A percentile compares a stretch with the other conserved stretches of the same genome.
Conservation (phyloP, 2,888 invertebrate genomes). For the Dioctria rufipes region DNA sequence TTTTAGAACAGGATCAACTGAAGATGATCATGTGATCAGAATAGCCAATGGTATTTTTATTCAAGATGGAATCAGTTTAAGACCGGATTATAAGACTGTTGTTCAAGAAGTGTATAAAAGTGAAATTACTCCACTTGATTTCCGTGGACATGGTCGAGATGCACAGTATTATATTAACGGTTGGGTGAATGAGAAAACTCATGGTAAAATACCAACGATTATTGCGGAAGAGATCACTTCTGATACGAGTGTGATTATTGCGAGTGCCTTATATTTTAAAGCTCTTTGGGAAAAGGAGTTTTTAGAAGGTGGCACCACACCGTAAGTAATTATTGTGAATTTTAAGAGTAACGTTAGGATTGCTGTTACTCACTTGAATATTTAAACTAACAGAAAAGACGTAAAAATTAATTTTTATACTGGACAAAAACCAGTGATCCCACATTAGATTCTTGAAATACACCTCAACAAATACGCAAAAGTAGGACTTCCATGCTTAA, state of each 20-base stretch:
- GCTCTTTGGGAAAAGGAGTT: slow-evolving; percentile 75
- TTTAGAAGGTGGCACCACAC: slow-evolving; percentile 69
- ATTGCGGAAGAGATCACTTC: slow-evolving; percentile 71
- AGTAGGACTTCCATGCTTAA: too few relatives aligned
- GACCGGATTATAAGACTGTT: slow-evolving; percentile 70
- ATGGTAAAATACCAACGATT: slow-evolving; percentile 74
- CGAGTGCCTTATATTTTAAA: slow-evolving; percentile 76
- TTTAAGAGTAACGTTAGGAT: too few relatives aligned
- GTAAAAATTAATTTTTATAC: too few relatives aligned
- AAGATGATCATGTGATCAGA: slow-evolving; percentile 62
- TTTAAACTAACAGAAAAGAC: too few relatives aligned
- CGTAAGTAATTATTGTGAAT: slow-evolving; percentile 10
- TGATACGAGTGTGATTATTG: slow-evolving; percentile 73
- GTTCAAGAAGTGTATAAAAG: slow-evolving; percentile 72
- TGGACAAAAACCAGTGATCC: too few relatives aligned
- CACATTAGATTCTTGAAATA: too few relatives aligned
- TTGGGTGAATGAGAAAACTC: slow-evolving; percentile 74
- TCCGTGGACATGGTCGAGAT: slow-evolving; percentile 65
- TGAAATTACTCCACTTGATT: slow-evolving; percentile 73
- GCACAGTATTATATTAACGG: slow-evolving; percentile 72
- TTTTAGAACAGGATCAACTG: slow-evolving; percentile 4
- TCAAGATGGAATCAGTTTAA: slow-evolving; percentile 73
- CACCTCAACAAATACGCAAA: too few relatives aligned
- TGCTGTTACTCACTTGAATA: too few relatives aligned
- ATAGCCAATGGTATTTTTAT: slow-evolving; percentile 74